Percentiles rank a stretch among this genome's conserved stretches.
phyloP scores from a whole-genome alignment of 2,888 invertebrate species.

The Mythimna ferrago region DNA sequence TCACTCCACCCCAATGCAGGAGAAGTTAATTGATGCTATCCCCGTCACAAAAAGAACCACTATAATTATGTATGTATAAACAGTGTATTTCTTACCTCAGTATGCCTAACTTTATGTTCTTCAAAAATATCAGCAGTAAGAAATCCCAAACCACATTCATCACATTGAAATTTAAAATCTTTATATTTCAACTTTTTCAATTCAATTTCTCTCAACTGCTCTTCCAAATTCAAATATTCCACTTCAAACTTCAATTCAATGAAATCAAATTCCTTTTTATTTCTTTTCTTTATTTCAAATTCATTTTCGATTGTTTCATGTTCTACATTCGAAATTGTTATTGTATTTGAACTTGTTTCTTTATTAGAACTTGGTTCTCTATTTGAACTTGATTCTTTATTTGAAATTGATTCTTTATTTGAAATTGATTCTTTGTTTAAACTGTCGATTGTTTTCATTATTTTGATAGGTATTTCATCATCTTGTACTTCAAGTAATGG shows the following conservation, averaged over 20 bases:
- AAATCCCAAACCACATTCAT: slow-evolving; percentile 56
- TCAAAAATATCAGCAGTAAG: slow-evolving; percentile 45
- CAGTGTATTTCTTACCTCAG: slow-evolving; percentile 26
- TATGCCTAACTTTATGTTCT: slow-evolving; percentile 49
- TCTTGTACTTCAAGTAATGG: background rate
- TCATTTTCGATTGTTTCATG: background rate
- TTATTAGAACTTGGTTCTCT: background rate
- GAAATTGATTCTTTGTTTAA: slow-evolving; percentile 8
- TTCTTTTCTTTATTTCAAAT: background rate
- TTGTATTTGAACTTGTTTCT: slow-evolving; percentile 18
- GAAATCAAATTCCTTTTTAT: slow-evolving; percentile 29
- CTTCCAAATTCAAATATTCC: slow-evolving; percentile 56
- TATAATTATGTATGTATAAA: too few species aligned
- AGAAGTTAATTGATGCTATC: too few species aligned
- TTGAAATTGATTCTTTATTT: slow-evolving; percentile 18
- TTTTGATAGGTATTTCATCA: background rate
- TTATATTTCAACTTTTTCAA: slow-evolving; percentile 56
- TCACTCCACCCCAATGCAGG: too few species aligned
- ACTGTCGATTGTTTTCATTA: background rate
- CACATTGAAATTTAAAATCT: slow-evolving; percentile 55
- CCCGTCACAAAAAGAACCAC: too few species aligned
- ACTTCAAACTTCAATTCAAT: slow-evolving; percentile 60
- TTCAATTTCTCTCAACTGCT: slow-evolving; percentile 61
- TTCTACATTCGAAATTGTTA: slow-evolving; percentile 23
- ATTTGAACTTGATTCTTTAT: slow-evolving; percentile 23